A percentile compares a stretch with the other conserved stretches of the same genome.
Evolutionary conservation across 2,888 invertebrate genomes (phyloP).

Genomic region (Phytoseiulus persimilis): DNA sequence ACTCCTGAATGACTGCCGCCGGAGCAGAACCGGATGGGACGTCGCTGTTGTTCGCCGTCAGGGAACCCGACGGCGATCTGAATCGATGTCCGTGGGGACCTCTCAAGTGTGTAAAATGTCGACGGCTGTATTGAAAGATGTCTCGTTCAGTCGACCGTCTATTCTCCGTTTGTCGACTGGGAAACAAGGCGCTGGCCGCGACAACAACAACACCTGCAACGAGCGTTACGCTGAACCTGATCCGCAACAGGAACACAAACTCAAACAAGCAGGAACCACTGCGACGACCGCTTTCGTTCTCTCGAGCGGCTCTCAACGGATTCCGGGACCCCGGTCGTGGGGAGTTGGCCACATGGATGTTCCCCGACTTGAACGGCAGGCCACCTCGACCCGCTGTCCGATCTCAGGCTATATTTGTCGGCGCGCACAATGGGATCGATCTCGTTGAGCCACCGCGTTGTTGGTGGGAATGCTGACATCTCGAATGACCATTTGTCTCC

Average conservation of each 20-base stretch:
- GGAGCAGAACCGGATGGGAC: background rate
- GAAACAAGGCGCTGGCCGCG: background rate
- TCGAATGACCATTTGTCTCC: background rate
- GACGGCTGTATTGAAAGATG: background rate
- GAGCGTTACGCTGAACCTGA: background rate
- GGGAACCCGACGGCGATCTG: background rate
- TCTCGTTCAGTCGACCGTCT: background rate
- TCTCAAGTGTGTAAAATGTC: background rate
- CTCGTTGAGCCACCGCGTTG: background rate
- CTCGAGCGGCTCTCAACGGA: too few relatives aligned
- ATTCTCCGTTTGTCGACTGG: background rate
- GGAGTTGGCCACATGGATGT: too few relatives aligned
- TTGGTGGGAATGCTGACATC: background rate
- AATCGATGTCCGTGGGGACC: background rate
- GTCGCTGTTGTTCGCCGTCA: background rate
- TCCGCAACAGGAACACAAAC: background rate
- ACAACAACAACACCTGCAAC: too few relatives aligned
- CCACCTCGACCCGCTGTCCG: too few relatives aligned
- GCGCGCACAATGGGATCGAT: background rate
- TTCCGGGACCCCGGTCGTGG: too few relatives aligned
- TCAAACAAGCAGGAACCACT: too few relatives aligned
- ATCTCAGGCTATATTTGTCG: too few relatives aligned
- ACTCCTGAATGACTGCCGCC: background rate
- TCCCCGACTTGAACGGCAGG: too few relatives aligned
- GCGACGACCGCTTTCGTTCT: too few relatives aligned